Base-by-base conservation (phyloP, 2,113 vertebrate species). In the Nothoprocta perdicaria region DNA sequence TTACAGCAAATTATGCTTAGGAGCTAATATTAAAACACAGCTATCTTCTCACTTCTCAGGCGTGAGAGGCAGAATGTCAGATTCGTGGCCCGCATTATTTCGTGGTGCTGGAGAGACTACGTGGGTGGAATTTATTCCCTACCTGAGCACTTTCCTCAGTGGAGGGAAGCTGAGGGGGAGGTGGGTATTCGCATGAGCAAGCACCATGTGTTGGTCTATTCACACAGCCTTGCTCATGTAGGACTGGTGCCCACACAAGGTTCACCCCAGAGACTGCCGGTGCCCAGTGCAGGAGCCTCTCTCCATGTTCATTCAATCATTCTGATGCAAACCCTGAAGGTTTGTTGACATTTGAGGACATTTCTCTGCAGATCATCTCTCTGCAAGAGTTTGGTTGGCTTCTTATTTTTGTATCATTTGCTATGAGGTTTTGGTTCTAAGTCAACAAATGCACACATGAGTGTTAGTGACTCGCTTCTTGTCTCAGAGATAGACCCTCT, bases 1-100 rank as follows among this genome's bases (percentile, higher is more conserved):
- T 96, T 95, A 93, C 65, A 79, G 93, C 72, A 95, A 89, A 93
- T 95, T 91, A 94, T 67, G 29, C 61, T 63, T 48, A 4, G 82
- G 78, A 53, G 87, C 85, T 80, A 26, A 79, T 86, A 87, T 58
- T 91, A 93, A 91, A 95, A 52, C 91, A 90, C 31, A 68, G 92
- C 83, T 78, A 81, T 72, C 77, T 61, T 78, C 81, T 84, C 75
- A 6, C 77, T 90, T 33, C 89, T 88, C 24, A 61, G 26, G 48
- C 33, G 31, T 0, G 2, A 84, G 76, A 76, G 74, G 80, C 72
- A 67, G 57, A 26, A 65, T 41, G 80, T 71, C 90, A 86, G 46
- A 26, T 68, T 76, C 4, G 1, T 45, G 76, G 43, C 61, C 52
- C 1, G 5, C 43, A 31, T 81, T 74, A 67, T 86, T 66, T 89